Percentiles rank a stretch among this genome's conserved stretches.
Evolutionary conservation across 2,797 vertebrate genomes (phyloP).

Genomic region (Vultur gryphus): DNA sequence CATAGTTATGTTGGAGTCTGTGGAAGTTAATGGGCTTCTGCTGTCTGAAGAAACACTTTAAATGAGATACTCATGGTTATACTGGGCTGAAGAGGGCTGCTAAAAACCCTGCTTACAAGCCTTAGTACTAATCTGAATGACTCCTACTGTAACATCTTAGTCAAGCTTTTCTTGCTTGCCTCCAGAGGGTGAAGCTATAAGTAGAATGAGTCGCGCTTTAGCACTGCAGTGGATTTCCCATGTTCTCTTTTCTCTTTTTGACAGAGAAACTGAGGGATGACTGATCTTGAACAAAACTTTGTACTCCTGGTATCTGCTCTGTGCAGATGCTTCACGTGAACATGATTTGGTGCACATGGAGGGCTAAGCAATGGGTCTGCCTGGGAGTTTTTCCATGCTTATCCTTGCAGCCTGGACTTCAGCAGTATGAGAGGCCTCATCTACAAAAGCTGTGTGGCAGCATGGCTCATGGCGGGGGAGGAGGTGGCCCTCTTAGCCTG

Average conservation of each 20-base stretch:
- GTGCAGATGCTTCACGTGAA: rapidly evolving
- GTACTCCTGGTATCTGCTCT: not conserved
- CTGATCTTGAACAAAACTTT: not conserved
- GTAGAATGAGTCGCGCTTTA: rapidly evolving
- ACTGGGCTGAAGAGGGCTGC: not conserved
- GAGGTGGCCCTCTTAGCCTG: not conserved
- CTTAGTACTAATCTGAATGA: not conserved
- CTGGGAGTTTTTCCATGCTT: not conserved
- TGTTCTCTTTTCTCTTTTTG: not conserved
- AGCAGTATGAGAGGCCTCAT: not conserved
- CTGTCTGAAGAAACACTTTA: not conserved
- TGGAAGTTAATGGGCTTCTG: not conserved
- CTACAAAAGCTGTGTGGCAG: not conserved
- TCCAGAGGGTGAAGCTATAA: not conserved
- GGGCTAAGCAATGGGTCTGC: not conserved
- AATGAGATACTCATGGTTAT: not conserved
- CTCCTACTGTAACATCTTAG: not conserved
- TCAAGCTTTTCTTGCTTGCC: not conserved
- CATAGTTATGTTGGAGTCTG: not conserved
- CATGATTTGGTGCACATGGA: not conserved
- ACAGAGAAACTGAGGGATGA: not conserved
- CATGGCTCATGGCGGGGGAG: not conserved
- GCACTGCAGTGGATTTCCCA: not conserved
- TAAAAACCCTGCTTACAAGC: not conserved
- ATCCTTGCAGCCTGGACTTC: not conserved